Percentiles rank a stretch among this genome's conserved stretches.
These are phyloP conservation scores for Hydropsyche tenuis DNA, from an alignment of 1,140 invertebrate genomes.

Conservation along the genomic window DNA sequence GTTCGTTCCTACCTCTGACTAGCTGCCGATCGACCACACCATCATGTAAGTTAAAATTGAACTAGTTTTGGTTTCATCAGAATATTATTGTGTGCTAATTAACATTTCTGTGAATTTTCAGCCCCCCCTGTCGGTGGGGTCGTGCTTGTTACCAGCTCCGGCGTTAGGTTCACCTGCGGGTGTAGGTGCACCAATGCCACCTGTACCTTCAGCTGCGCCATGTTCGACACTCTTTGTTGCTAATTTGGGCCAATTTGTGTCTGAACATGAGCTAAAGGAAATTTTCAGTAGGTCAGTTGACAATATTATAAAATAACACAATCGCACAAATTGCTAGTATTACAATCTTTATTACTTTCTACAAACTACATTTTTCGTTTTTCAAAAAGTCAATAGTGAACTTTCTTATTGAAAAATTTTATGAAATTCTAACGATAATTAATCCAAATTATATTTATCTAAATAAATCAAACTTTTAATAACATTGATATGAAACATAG, in stretches of 20 bases:
- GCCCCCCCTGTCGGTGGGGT: conserved; percentile 80
- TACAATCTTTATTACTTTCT: not conserved
- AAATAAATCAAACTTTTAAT: no score
- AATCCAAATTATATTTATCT: no score
- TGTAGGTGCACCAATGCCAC: conserved; percentile 76
- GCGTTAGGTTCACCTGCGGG: conserved; percentile 87
- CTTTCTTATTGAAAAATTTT: no score
- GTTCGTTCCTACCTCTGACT: conserved; percentile 96
- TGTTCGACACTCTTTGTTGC: conserved; percentile 98
- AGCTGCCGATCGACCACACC: conserved; percentile 84
- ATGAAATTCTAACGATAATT: no score
- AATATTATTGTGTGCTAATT: no score
- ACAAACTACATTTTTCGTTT: no score
- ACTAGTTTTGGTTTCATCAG: no score
- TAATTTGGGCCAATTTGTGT: conserved; percentile 94
- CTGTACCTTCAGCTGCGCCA: conserved; percentile 80
- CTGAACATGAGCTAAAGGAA: conserved; percentile 96
- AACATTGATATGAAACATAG: no score
- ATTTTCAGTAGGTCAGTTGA: conserved; percentile 88
- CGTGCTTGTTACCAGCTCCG: conserved; percentile 79
- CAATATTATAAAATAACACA: conserved; percentile 15
- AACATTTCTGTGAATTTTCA: conserved; percentile 58
- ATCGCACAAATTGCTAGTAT: conserved; percentile 1
- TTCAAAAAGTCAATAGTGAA: no score
- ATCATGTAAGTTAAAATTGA: conserved; percentile 55